Percentiles rank a stretch among this genome's conserved stretches.
Conservation (phyloP, 2,113 vertebrate genomes). For the Callocephalon fimbriatum region DNA sequence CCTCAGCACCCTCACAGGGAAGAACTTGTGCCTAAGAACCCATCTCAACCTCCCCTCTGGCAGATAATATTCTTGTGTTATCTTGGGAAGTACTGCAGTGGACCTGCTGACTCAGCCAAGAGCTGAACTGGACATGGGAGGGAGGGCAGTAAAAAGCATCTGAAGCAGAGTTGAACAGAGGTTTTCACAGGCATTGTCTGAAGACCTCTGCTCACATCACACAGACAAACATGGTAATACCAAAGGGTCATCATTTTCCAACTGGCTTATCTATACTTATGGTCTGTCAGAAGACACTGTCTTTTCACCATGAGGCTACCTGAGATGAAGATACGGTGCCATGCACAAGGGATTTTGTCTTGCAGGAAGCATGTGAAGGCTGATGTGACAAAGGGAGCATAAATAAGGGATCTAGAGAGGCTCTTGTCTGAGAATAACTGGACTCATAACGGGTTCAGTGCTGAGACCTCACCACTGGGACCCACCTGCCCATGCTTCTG, state of each 20-base stretch:
- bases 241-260: neutral
- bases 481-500: neutral
- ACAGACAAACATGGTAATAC: neutral
- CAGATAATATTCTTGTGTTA: neutral
- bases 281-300: neutral
- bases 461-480: neutral
- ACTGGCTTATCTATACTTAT: neutral
- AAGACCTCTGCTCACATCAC: neutral
- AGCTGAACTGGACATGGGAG: neutral
- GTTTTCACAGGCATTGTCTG: neutral
- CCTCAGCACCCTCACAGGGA: neutral
- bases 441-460: too few species aligned
- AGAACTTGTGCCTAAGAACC: neutral
- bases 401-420: neutral
- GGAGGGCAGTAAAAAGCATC: neutral
- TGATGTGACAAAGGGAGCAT: neutral
- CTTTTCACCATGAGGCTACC: too few species aligned
- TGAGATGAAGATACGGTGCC: rapidly evolving
- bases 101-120: too few species aligned
- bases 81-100: neutral
- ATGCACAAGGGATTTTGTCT: too few species aligned
- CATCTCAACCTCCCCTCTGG: too few species aligned
- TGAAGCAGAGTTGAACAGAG: neutral
- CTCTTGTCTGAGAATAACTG: neutral
- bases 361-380: neutral